Percentiles rank a stretch among this genome's conserved stretches.
Evolutionary conservation across 2,888 invertebrate species (phyloP).

Genomic region (Acronicta leporina): DNA sequence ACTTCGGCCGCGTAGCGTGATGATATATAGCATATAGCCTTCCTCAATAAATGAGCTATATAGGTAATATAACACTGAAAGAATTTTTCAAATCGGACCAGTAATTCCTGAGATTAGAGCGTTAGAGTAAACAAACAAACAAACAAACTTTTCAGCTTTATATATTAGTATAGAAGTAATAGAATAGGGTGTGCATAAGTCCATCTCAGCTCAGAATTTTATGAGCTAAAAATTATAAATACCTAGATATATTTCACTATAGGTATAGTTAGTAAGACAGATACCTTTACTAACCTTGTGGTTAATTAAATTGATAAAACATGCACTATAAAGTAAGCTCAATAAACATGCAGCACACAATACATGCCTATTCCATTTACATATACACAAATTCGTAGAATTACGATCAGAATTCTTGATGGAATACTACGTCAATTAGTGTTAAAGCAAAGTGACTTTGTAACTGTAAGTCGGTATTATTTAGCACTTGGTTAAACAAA

Average conservation of each 20-base stretch:
- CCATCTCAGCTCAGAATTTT: not conserved
- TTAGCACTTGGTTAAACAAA: conserved; percentile 3
- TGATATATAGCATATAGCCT: too few species aligned
- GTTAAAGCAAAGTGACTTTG: conserved; percentile 8
- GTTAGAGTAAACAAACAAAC: too few species aligned
- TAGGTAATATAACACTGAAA: too few species aligned
- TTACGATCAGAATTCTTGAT: not conserved
- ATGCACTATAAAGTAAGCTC: conserved; percentile 17
- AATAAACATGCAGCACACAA: conserved; percentile 11
- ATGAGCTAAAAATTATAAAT: not conserved
- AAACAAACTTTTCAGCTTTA: too few species aligned
- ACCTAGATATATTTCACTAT: too few species aligned
- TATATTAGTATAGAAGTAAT: too few species aligned
- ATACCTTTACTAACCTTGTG: not conserved
- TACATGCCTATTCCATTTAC: conserved; percentile 10
- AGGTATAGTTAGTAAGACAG: not conserved
- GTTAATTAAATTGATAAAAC: conserved; percentile 5
- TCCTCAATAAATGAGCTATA: too few species aligned
- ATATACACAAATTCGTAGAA: conserved; percentile 11
- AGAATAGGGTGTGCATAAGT: too few species aligned
- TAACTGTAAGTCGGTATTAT: conserved; percentile 5
- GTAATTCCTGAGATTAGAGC: too few species aligned
- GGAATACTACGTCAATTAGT: conserved; percentile 3
- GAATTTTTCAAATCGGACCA: too few species aligned
- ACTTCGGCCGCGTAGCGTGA: too few species aligned